Evolutionary conservation across 2,888 invertebrate genomes (phyloP), one percentile per base, ranked within the genome.

Genomic region (Meliscaeva auricollis): DNA sequence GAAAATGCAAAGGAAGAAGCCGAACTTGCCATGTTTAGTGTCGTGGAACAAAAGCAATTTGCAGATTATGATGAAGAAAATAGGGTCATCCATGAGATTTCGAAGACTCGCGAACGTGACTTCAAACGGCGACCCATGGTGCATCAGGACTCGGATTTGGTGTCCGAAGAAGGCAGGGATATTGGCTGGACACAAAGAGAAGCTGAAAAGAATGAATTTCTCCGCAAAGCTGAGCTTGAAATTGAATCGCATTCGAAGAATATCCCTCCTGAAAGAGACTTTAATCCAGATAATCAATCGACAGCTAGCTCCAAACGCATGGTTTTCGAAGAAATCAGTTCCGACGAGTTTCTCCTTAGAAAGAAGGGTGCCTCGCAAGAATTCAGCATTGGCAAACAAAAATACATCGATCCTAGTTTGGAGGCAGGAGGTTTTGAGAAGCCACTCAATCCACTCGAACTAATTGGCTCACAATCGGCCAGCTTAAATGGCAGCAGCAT

Each of bases 341-440:
- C 96, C 52, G 97, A 97, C 91, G 97, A 97, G 93, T 97, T 97
- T 93, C 96, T 97, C 91, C 93, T 97, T 83, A 94, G 97, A 88
- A 96, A 96, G 91, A 95, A 96, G 90, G 97, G 96, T 84, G 95
- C 96, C 89, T 96, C 96, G 87, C 95, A 95, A 89, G 90, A 91
- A 79, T 96, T 96, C 91, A 95, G 96, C 92, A 96, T 96, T 90
- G 95, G 96, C 91, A 94, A 96, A 78, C 95, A 96, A 81, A 94
- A 95, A 91, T 96, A 96, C 89, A 93, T 97, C 75, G 96, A 95
- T 89, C 94, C 95, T 68, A 96, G 97, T 92, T 96, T 97, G 88
- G 94, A 96, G 88, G 96, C 96, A 92, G 96, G 96, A 92, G 96
- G 96, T 32, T 95, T 97, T 89, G 94, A 94, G 80, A 95, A 95